Base-by-base conservation (phyloP, 2,888 invertebrate genomes). In the Dryocosmus kuriphilus region DNA sequence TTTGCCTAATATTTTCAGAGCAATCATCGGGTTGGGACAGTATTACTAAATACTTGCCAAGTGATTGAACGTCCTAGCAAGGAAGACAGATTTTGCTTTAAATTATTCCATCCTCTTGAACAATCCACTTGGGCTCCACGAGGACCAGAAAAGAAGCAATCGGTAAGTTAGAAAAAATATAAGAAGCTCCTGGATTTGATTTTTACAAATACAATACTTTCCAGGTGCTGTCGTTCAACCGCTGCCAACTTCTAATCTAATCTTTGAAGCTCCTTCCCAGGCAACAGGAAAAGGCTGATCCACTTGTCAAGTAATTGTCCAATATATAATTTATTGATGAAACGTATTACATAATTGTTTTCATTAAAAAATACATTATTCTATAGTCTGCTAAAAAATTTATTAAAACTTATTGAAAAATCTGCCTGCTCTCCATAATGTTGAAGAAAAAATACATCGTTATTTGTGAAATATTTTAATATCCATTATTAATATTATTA, bases 1-100 rank as follows among this genome's bases (percentile, higher is more conserved):
- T 74, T 61, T 14, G 60, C 75, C 46, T 73, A 75, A 82, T 77
- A 76, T 90, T n/a, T 89, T 78, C 93, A 97, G 96, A 96, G 97
- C 88, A 97, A 96, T 87, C 97, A 98, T 89, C 98, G 98, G 98
- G 97, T 98, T 3, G 98, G 98, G 77, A 98, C 98, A 0, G 96
- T 98, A 0, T 92, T 98, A n/a, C n/a, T n/a, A n/a, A n/a, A n/a
- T n/a, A n/a, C n/a, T n/a, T n/a, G n/a, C n/a, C n/a, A n/a, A n/a
- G 96, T 98, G 38, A 98, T 98, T 79, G 98, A 98, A 90, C 93
- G 98, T 27, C 98, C 98, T 0, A 98, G 98, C 88, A 98, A 98
- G 92, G 98, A 98, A 92, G 98, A 98, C 93, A 98, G 98, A 0
- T 98, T 98, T 93, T 98, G 98, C 90, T 98, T 98, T 92, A 98